Evolutionary conservation across 2,113 vertebrate species (phyloP), one percentile per base, ranked within the genome.

Genomic region (Rattus rattus): DNA sequence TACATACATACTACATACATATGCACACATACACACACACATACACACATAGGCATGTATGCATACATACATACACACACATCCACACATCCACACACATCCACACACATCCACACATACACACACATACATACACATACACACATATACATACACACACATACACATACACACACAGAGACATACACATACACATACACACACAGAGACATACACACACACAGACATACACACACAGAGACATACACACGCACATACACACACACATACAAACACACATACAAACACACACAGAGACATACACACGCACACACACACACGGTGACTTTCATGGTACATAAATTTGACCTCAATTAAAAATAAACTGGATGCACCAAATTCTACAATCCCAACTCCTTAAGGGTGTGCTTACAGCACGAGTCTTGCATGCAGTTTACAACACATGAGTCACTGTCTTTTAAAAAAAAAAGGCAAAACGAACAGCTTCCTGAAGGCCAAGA

Each of bases 271-370:
- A 43, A 2, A 43, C 43, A 43, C 43, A 43, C 43, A 43, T 30
- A 67, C 9, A 67, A 12, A 67, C 14, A 70, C 7, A n/a, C 6
- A 70, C n/a, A 43, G 0, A 43, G 12, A 72, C 36, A 72, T 19
- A 49, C 43, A 77, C 26, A 77, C 17, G 2, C 17, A 16, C 24
- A 63, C 30, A 56, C 28, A 81, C 79, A 5, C 19, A 75, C 39
- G 16, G 30, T 77, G 16, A 86, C 26, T 73, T 93, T 93, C 43
- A 61, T 20, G 36, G 36, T 69, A 43, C 2, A 14, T 63, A 24
- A 83, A 61, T 59, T 95, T 88, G 84, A 94, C 16, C 92, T 72
- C 43, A 86, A 67, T 59, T 76, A 17, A 69, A 49, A 73, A 81
- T 75, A 77, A 76, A 77, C n/a, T 43, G 47, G 16, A 10, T 30